Conservation (phyloP, 2,888 invertebrate genomes). For the Rhagonycha fulva region DNA sequence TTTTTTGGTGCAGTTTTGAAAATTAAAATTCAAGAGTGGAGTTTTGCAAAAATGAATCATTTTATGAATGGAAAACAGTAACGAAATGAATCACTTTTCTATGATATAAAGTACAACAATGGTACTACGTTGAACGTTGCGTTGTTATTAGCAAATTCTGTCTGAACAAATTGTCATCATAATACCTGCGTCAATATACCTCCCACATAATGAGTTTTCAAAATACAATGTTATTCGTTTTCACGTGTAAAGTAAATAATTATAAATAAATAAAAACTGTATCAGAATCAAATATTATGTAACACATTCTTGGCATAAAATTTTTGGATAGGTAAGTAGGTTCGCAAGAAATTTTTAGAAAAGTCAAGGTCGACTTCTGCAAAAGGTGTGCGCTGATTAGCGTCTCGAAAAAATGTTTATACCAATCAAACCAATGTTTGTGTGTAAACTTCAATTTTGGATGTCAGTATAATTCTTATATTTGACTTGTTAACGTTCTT, state of each 20-base stretch:
- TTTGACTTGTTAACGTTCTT: conserved; percentile 17
- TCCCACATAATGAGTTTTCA: background rate
- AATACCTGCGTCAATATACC: background rate
- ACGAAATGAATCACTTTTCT: background rate
- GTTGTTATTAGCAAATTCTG: background rate
- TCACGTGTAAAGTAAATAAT: background rate
- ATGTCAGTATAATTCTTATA: background rate
- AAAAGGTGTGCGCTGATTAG: background rate
- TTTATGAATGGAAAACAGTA: background rate
- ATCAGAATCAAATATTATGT: background rate
- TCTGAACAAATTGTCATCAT: background rate
- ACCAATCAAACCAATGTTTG: background rate
- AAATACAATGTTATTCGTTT: background rate
- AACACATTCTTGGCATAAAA: background rate
- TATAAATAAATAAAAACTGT: background rate
- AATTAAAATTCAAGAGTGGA: background rate
- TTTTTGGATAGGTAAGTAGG: background rate
- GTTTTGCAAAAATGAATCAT: background rate
- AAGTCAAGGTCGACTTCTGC: background rate
- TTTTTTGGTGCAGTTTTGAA: background rate
- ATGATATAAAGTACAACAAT: background rate
- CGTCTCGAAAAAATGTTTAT: background rate
- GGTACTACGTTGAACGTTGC: background rate
- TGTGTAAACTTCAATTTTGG: background rate
- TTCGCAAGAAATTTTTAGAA: background rate